Evolutionary conservation across 2,113 vertebrate genomes (phyloP), one percentile per base, ranked within the genome.

Genomic region (Puma concolor): DNA sequence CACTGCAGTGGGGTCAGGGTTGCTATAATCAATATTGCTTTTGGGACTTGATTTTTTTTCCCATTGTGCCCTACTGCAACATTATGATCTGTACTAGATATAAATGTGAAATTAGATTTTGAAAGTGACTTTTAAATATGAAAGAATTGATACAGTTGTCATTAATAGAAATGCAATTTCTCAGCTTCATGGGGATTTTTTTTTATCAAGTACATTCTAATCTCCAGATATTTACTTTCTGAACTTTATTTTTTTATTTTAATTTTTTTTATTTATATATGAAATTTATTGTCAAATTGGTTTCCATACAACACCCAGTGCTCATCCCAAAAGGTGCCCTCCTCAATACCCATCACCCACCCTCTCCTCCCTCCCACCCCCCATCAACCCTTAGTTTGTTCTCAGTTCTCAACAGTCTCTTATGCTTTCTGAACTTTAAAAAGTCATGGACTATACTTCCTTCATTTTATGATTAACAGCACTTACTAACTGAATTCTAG

Each of bases 101-200:
- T 38, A 80, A 79, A 89, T 92, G 54, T 88, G 1, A 4, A 69
- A 71, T 67, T 83, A 44, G 1, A 57, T 52, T 94, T 92, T 83
- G 27, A 79, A 91, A 97, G 86, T 83, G 33, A 69, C 31, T 72
- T 66, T 80, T 92, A 87, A 96, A 69, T 64, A 48, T 79, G 48
- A 10, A 95, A 94, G 48, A 76, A 29, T 25, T 94, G 29, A 76
- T 91, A 36, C 29, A 63, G 21, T 15, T 74, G 2, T 90, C 67
- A 81, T 94, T 85, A 33, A 91, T 84, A 25, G 33, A 52, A 87
- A 89, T 83, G 7, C 0, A 71, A n/a, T 96, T 91, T 88, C 38
- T 92, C 38, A 97, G 27, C 21, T 82, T 83, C 64, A 85, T 12
- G 48, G 25, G 21, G 85, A 79, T 57, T 88, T 60, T 91, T 89